Base-by-base conservation (phyloP, 2,888 invertebrate genomes). In the Mellilla xanthometata region DNA sequence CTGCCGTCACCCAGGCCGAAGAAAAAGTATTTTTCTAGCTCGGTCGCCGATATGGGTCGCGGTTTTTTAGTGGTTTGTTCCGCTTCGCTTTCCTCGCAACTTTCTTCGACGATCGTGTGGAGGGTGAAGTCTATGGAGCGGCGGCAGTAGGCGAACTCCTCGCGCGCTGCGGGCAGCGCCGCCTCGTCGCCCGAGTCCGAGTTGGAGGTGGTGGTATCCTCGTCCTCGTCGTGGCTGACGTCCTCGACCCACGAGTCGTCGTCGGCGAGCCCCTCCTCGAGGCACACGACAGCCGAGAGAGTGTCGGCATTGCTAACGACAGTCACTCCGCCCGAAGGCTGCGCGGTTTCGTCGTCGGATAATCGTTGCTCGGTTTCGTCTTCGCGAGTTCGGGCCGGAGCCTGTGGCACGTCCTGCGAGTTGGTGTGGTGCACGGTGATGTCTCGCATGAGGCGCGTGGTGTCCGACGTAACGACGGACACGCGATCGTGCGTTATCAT, bases 221-320 rank as follows among this genome's bases (percentile, higher is more conserved):
- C 95, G 60, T 94, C 95, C 54, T 95, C 95, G 67, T 94, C 94
- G 75, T 95, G 94, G 64, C 95, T 95, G 53, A 95, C 91, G 76
- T 96, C 96, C 81, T 96, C 96, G 54, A 96, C 96, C 96, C 96
- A 96, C 51, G 96, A 96, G 76, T 97, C 96, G 80, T 96, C 96
- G 72, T 96, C 96, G 36, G 96, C 96, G 45, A 96, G 87, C 54
- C 96, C 96, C 84, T 96, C 96, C 81, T 96, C 96, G 55, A 96
- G 91, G 65, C 94, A 94, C 52, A 94, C 92, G 40, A 93, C 93
- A 36, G 93, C 93, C 57, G 93, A 93, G 73, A 94, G 89, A 64
- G 94, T 93, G 75, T 93, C 92, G 71, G 91, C 91, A 68, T 93
- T 93, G 65, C 93, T 93, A 72, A 93, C 93, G 65, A 93, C 93